Conservation (phyloP, 2,113 vertebrate genomes). For the Apistogramma diplotaenia region DNA sequence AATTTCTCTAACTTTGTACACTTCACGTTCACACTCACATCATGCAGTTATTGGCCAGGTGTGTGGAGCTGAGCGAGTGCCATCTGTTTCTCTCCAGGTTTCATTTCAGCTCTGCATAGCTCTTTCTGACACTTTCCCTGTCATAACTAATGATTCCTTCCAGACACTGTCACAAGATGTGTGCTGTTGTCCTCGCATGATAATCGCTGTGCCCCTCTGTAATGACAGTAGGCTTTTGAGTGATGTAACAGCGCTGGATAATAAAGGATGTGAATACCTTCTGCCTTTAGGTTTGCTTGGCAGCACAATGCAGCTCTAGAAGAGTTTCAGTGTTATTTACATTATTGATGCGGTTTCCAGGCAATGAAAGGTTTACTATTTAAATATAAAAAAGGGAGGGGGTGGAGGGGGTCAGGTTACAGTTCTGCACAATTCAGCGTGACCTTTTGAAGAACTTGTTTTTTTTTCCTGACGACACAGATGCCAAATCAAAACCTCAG, state of each 20-base stretch:
- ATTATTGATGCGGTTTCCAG: neutral
- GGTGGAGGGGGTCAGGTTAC: too few species aligned
- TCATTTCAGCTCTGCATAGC: neutral
- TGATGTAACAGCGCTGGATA: neutral
- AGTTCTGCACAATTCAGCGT: neutral
- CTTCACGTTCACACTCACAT: neutral
- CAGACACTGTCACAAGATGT: neutral
- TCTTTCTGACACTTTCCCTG: neutral
- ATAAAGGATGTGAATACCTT: neutral
- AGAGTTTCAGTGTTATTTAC: neutral
- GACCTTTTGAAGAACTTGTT: neutral
- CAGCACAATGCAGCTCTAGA: too few species aligned
- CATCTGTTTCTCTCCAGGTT: constrained; percentile 4
- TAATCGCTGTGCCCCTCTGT: neutral
- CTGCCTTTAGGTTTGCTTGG: neutral
- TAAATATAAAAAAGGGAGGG: neutral
- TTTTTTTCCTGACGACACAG: too few species aligned
- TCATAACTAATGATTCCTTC: neutral
- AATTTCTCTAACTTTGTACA: neutral
- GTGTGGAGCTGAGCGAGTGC: neutral
- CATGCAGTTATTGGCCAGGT: neutral
- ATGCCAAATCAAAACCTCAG: neutral
- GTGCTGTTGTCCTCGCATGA: neutral
- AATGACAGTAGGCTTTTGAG: neutral
- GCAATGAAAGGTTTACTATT: neutral